Conservation (phyloP, 2,113 vertebrate species). For the Larimichthys polyactis region DNA sequence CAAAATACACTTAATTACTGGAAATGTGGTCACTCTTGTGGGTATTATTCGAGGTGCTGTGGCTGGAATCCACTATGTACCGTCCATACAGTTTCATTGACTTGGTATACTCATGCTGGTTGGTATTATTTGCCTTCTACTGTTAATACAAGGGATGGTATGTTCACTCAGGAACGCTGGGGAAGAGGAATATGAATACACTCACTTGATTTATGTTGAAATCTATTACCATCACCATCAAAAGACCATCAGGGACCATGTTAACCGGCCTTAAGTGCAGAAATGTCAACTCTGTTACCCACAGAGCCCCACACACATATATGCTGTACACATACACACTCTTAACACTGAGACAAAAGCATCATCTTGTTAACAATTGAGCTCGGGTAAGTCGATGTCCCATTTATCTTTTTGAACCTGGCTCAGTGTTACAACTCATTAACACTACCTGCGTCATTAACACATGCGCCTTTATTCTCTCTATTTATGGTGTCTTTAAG, state of each 20-base stretch:
- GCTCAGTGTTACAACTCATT: not conserved
- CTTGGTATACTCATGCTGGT: not conserved
- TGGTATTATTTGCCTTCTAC: not conserved
- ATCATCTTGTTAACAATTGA: not conserved
- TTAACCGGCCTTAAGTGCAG: constrained; percentile 49
- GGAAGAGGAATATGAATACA: constrained; percentile 62
- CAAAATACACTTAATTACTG: constrained; percentile 71
- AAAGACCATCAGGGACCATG: constrained; percentile 78
- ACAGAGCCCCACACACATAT: not conserved
- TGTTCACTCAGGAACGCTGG: constrained; percentile 21
- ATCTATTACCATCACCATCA: constrained; percentile 65
- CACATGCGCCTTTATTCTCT: not conserved
- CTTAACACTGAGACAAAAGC: not conserved
- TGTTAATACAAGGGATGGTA: not conserved
- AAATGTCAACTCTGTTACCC: constrained; percentile 24
- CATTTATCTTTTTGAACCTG: not conserved
- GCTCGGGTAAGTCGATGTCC: not conserved
- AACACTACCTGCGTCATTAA: not conserved
- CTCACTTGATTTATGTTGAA: constrained; percentile 77
- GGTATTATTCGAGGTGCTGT: constrained; percentile 44
- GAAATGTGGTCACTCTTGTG: constrained; percentile 59
- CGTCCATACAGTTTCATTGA: constrained; percentile 1
- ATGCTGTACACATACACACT: not conserved
- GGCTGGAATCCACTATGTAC: constrained; percentile 12
- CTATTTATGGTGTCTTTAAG: not conserved